Conservation (phyloP, 2,797 vertebrate species). For the Epinephelus coioides region DNA sequence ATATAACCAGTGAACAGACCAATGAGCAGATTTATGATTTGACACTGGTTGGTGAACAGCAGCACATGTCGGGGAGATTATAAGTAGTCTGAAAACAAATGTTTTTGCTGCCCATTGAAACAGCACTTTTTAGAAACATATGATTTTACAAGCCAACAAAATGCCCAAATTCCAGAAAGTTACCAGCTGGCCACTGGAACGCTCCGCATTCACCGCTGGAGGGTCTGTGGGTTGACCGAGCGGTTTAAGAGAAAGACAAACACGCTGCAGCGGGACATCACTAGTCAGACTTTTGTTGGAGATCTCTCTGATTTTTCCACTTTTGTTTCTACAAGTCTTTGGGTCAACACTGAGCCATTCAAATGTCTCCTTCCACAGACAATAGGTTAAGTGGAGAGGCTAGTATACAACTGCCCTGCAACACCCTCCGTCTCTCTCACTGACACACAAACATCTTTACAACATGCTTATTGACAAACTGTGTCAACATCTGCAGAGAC, state of each 20-base stretch:
- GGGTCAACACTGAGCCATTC: constrained; percentile 42
- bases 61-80: constrained; percentile 49
- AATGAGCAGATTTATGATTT: constrained; percentile 48
- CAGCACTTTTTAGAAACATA: constrained; percentile 55
- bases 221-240: constrained; percentile 34
- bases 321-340: constrained; percentile 47
- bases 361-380: constrained; percentile 39
- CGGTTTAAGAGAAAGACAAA: constrained; percentile 66
- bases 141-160: constrained; percentile 60
- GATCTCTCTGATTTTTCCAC: constrained; percentile 35
- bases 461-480: constrained; percentile 38
- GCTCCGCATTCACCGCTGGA: constrained; percentile 26
- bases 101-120: constrained; percentile 54
- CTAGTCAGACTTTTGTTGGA: constrained; percentile 33
- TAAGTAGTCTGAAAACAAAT: constrained; percentile 62
- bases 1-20: constrained; percentile 26
- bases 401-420: constrained; percentile 17
- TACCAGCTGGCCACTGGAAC: constrained; percentile 47
- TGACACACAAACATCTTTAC: constrained; percentile 26
- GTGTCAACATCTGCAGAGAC: constrained; percentile 34
- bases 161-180: constrained; percentile 60
- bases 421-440: background rate
- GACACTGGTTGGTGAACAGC: constrained; percentile 36
- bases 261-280: constrained; percentile 34
- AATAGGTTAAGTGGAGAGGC: constrained; percentile 27